Evolutionary conservation across 1,140 invertebrate genomes (phyloP).

Genomic region (Gerris buenoi): DNA sequence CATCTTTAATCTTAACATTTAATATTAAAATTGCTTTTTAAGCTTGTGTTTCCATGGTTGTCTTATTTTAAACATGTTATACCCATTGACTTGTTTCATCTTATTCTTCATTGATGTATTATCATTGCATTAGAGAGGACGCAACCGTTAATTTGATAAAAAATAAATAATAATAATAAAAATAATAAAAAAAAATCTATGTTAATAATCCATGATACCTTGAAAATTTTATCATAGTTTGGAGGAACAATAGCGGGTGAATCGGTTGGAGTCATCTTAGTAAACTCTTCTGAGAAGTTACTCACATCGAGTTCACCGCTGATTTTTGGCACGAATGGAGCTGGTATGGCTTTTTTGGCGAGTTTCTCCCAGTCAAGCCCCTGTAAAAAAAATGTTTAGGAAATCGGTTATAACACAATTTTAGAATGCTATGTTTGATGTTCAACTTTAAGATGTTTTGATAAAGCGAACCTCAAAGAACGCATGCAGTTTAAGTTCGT

Average conservation of each 20-base stretch:
- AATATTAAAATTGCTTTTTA: too few relatives aligned
- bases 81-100: too few relatives aligned
- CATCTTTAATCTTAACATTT: too few relatives aligned
- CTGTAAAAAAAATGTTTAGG: constrained; percentile 27
- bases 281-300: constrained; percentile 94
- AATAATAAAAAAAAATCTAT: too few relatives aligned
- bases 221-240: constrained; percentile 75
- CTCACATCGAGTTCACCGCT: constrained; percentile 75
- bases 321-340: constrained; percentile 71
- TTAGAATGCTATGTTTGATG: not conserved
- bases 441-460: not conserved
- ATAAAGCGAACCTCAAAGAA: constrained; percentile 49
- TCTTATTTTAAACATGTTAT: too few relatives aligned
- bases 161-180: too few relatives aligned
- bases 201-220: too few relatives aligned
- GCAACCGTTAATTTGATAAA: too few relatives aligned
- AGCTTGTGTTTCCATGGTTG: too few relatives aligned
- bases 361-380: constrained; percentile 61
- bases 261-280: constrained; percentile 71
- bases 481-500: constrained; percentile 68
- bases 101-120: too few relatives aligned
- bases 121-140: too few relatives aligned
- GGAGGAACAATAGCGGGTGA: constrained; percentile 73
- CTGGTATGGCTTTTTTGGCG: constrained; percentile 50
- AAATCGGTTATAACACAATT: not conserved